Base-by-base conservation (phyloP, 1,140 invertebrate genomes). In the Dreissena polymorpha region DNA sequence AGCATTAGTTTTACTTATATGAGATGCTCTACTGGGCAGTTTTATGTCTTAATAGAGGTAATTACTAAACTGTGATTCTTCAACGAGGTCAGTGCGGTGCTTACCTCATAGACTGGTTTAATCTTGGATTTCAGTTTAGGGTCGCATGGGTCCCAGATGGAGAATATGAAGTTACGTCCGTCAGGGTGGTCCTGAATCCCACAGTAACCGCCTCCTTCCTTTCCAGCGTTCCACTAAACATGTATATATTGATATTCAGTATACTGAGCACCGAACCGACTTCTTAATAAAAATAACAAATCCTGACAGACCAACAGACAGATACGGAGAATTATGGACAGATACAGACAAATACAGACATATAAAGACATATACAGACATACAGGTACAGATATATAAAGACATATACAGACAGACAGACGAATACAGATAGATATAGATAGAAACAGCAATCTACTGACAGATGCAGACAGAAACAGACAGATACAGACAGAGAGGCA, bases 151-250 rank as follows among this genome's bases (percentile, higher is more conserved):
- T 86, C 83, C 86, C 86, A 86, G 10, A 86, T 23, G 21, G 86
- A 86, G 64, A 86, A 86, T n/a, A 86, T 86, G 71, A 67, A 86
- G 39, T 75, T 75, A 49, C 68, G 60, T 12, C 86, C 86, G 14
- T 79, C 21, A 0, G 83, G 83, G 51, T 86, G 86, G 39, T 86
- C 86, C 73, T 86, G 86, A 50, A 86, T 82, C 16, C 86, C 86
- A 51, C 86, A 86, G 77, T 86, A 86, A 21, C 86, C 86, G 13
- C 83, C 83, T 8, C 86, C 86, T 51, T 85, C 70, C 74, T 78
- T 39, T 25, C 83, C 79, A 29, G 10, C 27, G 71, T 87, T 87
- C 86, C 86, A 87, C 53, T 75, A 18, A 21, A 74, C n/a, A 53
- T 8, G 39, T 39, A 39, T 8, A 39, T 39, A 39, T 39, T 39